Evolutionary conservation across 2,888 invertebrate species (phyloP).

Genomic region (Antheraea yamamai): DNA sequence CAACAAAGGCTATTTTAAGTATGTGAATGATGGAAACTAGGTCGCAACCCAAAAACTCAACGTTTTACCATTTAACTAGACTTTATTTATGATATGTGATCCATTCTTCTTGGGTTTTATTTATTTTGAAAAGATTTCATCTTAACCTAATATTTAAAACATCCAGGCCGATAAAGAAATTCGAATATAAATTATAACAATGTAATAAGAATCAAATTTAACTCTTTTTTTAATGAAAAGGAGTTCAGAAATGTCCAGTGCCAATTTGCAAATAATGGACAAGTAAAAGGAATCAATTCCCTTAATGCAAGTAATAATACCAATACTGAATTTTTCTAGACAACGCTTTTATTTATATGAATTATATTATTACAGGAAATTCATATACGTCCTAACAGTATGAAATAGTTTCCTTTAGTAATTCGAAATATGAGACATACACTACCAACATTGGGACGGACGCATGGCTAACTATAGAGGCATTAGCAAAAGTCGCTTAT

Average conservation of each 20-base stretch:
- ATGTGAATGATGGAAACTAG: slow-evolving; percentile 29
- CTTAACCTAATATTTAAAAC: slow-evolving; percentile 2
- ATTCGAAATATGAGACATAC: too few species aligned
- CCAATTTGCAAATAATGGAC: background rate
- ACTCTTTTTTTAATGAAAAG: background rate
- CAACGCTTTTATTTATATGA: background rate
- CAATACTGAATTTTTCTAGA: background rate
- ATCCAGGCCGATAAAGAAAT: background rate
- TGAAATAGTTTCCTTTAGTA: background rate
- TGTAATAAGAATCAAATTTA: background rate
- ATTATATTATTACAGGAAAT: too few species aligned
- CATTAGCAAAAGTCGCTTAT: too few species aligned
- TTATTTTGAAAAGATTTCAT: background rate
- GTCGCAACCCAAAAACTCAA: slow-evolving; percentile 31
- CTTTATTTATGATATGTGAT: slow-evolving; percentile 11
- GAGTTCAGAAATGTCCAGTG: background rate
- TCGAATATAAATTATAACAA: background rate
- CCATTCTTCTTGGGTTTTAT: background rate
- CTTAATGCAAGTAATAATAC: background rate
- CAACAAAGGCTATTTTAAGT: slow-evolving; percentile 27
- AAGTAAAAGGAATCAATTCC: background rate
- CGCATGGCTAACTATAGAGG: too few species aligned
- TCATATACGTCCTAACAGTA: too few species aligned
- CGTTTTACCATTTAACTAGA: slow-evolving; percentile 20
- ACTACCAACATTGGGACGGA: too few species aligned